phyloP scores from a whole-genome alignment of 1,140 invertebrate genomes.

The Aporrectodea caliginosa region DNA sequence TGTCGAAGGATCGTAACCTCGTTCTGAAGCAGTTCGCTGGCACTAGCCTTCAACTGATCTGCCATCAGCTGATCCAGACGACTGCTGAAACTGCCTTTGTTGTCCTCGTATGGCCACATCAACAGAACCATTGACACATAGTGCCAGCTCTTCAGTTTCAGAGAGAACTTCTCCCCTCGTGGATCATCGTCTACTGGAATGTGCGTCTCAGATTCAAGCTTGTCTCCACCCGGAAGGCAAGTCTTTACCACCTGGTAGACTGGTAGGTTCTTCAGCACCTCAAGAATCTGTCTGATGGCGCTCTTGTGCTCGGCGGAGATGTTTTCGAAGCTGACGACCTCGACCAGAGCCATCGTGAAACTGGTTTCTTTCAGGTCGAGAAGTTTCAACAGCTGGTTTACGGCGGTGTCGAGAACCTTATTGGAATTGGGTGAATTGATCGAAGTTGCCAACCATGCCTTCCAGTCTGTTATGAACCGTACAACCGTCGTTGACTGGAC shows the following conservation, averaged over 20 bases:
- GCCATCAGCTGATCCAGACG: neutral
- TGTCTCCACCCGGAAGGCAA: neutral
- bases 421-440: neutral
- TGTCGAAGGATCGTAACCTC: neutral
- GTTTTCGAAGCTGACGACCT: neutral
- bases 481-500: neutral
- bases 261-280: neutral
- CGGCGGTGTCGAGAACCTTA: neutral
- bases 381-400: neutral
- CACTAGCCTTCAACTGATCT: neutral
- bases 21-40: neutral
- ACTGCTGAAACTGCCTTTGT: neutral
- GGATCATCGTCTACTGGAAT: neutral
- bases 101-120: neutral
- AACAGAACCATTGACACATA: conserved; percentile 11
- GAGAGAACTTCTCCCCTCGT: neutral
- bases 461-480: neutral
- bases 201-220: neutral
- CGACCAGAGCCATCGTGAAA: neutral
- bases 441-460: neutral
- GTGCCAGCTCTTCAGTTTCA: neutral
- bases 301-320: neutral
- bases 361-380: neutral
- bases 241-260: neutral
- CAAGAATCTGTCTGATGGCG: neutral